phyloP scores from a whole-genome alignment of 2,113 vertebrate genomes.

The Serilophus lunatus region DNA sequence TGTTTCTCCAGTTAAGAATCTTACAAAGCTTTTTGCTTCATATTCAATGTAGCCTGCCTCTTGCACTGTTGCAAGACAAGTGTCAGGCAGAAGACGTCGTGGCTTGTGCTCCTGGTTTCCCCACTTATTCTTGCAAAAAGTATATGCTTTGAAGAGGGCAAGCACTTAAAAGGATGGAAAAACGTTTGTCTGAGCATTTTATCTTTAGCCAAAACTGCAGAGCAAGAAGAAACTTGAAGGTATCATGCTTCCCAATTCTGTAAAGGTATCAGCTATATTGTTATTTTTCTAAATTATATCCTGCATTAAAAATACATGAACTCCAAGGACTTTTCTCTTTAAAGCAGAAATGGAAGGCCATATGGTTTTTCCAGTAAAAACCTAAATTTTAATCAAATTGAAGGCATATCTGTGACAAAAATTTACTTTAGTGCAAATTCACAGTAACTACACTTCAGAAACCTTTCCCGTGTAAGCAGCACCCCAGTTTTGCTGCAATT shows the following conservation, averaged over 20 bases:
- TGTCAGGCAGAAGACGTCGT: not conserved
- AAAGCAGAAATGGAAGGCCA: not conserved
- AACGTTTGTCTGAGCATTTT: not conserved
- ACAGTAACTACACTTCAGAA: not conserved
- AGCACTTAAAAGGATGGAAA: not conserved
- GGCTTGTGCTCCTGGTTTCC: not conserved
- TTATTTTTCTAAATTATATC: not conserved
- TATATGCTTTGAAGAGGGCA: not conserved
- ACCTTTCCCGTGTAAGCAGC: not conserved
- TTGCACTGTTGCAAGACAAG: not conserved
- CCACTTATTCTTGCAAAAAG: not conserved
- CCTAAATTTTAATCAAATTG: fast-evolving
- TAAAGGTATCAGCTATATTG: not conserved
- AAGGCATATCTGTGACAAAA: not conserved
- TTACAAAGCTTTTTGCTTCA: not conserved
- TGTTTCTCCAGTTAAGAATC: not conserved
- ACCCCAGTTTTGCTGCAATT: not conserved
- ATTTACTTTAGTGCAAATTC: not conserved
- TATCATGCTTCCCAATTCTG: not conserved
- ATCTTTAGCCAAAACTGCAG: not conserved
- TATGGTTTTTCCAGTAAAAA: not conserved
- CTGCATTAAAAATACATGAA: not conserved
- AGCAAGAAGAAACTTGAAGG: not conserved
- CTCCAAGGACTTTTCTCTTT: not conserved
- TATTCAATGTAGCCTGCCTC: not conserved